Evolutionary conservation across 2,888 invertebrate genomes (phyloP), one percentile per base, ranked within the genome.

Genomic region (Cheilosia scutellata): DNA sequence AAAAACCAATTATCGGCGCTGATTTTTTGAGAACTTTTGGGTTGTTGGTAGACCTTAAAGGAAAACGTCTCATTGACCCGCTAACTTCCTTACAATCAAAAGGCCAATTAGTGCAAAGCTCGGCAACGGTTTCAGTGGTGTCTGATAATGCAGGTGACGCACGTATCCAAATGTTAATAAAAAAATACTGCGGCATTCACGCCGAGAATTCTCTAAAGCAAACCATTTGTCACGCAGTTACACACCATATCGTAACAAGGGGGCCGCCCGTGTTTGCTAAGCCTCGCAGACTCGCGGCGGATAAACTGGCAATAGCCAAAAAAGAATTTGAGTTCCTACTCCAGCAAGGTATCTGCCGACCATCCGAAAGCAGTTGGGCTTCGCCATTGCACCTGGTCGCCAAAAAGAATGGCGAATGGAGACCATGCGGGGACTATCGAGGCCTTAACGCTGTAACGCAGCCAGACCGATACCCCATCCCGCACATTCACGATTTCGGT

Each of bases 1-100:
- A 76, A 0, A 31, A 80, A n/a, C 87, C 88, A 29, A 88, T 89
- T 20, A 77, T 88, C 2, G 87, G 88, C 0, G 87, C 88, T 1
- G 89, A 89, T 51, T 88, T 88, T 62, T 55, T 88, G 4, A 44
- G 29, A 31, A 65, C 78, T 7, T 79, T 57, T 9, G 60, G 75
- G 4, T 42, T 87, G 2, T 29, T 79, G 5, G 71, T 87, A 0
- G 87, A 88, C 27, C 62, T 83, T 9, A 71, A 60, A n/a, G 42
- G 55, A 31, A 37, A 25, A 2, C 37, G 51, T 11, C 55, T 88
- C 0, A 51, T 78, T 11, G 80, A 88, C 27, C 55, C 57, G 13
- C 33, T 49, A 20, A 83, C 80, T 1, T 53, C 53, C 4, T 31
- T 87, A 4, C 33, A 16, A 4, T 31, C 66, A 11, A 20, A 20